Conservation (phyloP, 2,113 vertebrate genomes). For the Siphamia tubifer region DNA sequence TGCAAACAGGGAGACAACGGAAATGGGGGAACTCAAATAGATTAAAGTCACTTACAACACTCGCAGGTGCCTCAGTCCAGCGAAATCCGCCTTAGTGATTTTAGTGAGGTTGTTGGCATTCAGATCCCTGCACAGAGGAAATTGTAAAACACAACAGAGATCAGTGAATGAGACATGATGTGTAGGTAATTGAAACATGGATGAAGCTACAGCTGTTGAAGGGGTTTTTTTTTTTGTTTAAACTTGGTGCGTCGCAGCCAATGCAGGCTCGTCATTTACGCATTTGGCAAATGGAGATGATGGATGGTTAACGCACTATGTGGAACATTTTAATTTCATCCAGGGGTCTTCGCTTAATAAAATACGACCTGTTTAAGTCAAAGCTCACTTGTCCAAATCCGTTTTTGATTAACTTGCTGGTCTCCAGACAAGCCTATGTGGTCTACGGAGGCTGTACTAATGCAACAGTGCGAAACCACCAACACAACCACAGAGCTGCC, state of each 20-base stretch:
- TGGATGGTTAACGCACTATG: neutral
- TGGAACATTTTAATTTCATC: constrained; percentile 35
- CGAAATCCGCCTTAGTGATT: constrained; percentile 95
- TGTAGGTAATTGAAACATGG: neutral
- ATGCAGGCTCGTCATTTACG: constrained; percentile 14
- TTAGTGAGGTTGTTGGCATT: constrained; percentile 99
- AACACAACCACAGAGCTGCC: constrained; percentile 49
- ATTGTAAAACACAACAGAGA: neutral
- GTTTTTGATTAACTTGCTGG: constrained; percentile 76
- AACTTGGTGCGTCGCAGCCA: constrained; percentile 5
- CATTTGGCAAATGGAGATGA: constrained; percentile 10
- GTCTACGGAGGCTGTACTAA: constrained; percentile 54
- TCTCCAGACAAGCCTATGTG: constrained; percentile 68
- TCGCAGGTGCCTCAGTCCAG: constrained; percentile 92
- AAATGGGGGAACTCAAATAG: neutral
- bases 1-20: neutral
- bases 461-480: constrained; percentile 70
- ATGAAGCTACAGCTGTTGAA: neutral
- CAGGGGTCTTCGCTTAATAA: constrained; percentile 33
- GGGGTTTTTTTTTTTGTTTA: neutral
- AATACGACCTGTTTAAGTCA: constrained; percentile 40
- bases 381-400: constrained; percentile 73
- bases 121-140: constrained; percentile 87
- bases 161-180: neutral
- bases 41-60: constrained; percentile 90